Base-by-base conservation (phyloP, 2,113 vertebrate genomes). In the Cercopithecus mona region DNA sequence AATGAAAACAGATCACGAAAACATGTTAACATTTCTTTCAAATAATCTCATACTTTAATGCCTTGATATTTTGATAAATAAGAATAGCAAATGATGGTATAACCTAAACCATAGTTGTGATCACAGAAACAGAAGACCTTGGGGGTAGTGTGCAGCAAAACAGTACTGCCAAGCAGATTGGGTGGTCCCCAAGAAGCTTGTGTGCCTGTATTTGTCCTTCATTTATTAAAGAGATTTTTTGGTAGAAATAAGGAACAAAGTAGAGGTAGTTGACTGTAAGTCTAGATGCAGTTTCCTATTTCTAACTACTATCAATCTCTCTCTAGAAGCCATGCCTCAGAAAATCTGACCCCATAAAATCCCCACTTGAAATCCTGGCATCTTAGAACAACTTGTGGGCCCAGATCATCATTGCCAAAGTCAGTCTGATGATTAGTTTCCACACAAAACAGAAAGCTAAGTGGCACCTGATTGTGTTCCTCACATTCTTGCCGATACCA, bases 21-120 rank as follows among this genome's bases (percentile, higher is more conserved):
- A 88, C 83, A 64, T 64, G 14, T 66, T 50, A 75, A 4, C 16
- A 25, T 79, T 92, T 91, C 76, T 83, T 95, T 94, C 61, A 95
- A 90, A 88, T n/a, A 2, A 78, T 27, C 5, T 50, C 35, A 38
- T 55, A 38, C 55, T 90, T 72, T 85, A 92, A 64, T 66, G 2
- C 70, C 50, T 61, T 85, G 7, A 48, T 85, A 32, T 80, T 78
- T 78, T 5, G 79, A 10, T 52, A 95, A 83, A 13, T 88, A 75
- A 81, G 35, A 73, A 23, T n/a, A 92, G n/a, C 27, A 25, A 75
- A 52, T 90, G 17, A 25, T 81, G 35, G 76, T 84, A 7, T 52
- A 57, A 86, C 48, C n/a, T 52, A 45, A 48, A 94, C 76, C n/a
- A 20, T 30, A 83, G 45, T 64, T n/a, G 17, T 68, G 11, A 40